Percentiles rank a stretch among this genome's conserved stretches.
Conservation (phyloP, 2,888 invertebrate species). For the Aleiodes alternator region DNA sequence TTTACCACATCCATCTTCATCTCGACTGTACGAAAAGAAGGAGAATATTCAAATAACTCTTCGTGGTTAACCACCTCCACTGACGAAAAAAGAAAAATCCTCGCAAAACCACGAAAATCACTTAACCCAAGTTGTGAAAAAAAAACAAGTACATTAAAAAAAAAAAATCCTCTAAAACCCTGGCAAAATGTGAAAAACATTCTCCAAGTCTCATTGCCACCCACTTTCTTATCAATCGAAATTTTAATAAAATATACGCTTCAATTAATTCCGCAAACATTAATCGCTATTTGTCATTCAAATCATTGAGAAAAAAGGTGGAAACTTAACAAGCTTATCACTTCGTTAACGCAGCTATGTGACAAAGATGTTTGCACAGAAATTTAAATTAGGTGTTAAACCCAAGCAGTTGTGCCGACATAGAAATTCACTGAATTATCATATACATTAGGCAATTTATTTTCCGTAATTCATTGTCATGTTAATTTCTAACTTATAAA, state of each 20-base stretch:
- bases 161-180: no score
- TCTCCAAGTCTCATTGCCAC: no score
- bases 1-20: no score
- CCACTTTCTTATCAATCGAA: not conserved
- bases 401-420: not conserved
- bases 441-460: not conserved
- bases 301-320: not conserved
- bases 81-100: no score
- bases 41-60: no score
- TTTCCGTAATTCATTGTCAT: conserved; percentile 14
- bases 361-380: not conserved
- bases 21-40: no score
- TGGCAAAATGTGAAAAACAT: no score
- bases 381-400: not conserved
- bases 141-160: no score
- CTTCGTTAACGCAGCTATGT: not conserved
- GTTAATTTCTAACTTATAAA: not conserved
- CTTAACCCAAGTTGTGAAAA: no score
- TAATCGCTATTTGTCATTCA: conserved; percentile 14
- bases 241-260: not conserved
- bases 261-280: conserved; percentile 1
- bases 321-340: conserved; percentile 22
- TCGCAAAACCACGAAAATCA: no score
- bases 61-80: no score
- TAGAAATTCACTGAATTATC: conserved; percentile 1